phyloP scores from a whole-genome alignment of 2,888 invertebrate species.

The Apoderus coryli region DNA sequence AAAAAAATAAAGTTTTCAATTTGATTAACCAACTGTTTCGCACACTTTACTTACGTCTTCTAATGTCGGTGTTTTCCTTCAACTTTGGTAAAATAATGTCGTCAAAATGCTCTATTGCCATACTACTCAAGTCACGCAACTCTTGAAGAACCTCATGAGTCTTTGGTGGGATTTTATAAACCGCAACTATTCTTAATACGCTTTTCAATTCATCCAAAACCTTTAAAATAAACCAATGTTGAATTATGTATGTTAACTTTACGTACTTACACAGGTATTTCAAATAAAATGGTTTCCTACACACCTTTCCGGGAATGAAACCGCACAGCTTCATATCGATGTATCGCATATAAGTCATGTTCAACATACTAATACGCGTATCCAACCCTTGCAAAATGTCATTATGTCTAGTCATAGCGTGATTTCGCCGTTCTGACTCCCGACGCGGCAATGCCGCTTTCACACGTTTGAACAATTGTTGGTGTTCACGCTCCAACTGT shows the following conservation, averaged over 20 bases:
- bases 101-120: constrained; percentile 94
- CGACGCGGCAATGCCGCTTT: constrained; percentile 72
- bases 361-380: constrained; percentile 79
- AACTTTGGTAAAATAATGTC: constrained; percentile 59
- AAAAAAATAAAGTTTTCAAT: constrained; percentile 5
- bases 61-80: constrained; percentile 22
- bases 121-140: constrained; percentile 79
- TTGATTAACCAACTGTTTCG: not conserved
- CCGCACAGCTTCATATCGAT: constrained; percentile 74
- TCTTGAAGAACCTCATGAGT: constrained; percentile 71
- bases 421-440: constrained; percentile 77
- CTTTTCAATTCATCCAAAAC: constrained; percentile 77
- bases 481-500: constrained; percentile 64
- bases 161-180: constrained; percentile 49
- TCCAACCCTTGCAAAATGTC: constrained; percentile 83
- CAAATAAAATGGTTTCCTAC: too few species aligned
- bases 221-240: constrained; percentile 40
- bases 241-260: too few species aligned
- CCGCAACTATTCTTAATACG: constrained; percentile 56
- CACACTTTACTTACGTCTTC: constrained; percentile 17
- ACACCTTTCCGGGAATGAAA: constrained; percentile 91
- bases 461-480: constrained; percentile 57
- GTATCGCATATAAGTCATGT: constrained; percentile 85
- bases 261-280: too few species aligned
- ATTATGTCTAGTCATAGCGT: constrained; percentile 74